Evolutionary conservation across 2,797 vertebrate species (phyloP).

Genomic region (Silurus aristotelis): DNA sequence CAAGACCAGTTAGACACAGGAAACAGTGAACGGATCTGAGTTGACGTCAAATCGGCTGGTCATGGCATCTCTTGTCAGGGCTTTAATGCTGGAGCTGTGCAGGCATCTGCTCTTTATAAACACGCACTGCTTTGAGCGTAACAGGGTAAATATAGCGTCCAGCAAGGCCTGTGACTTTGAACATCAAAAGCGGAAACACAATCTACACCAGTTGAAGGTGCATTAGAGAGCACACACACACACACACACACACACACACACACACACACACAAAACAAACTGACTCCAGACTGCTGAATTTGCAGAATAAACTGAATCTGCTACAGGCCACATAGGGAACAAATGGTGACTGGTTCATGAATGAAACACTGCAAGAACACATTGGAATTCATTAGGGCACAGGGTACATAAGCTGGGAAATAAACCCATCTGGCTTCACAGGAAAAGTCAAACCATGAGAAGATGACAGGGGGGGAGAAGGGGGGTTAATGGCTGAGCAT

Average conservation of each 20-base stretch:
- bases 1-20: not conserved
- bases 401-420: constrained; percentile 17
- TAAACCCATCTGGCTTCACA: not conserved
- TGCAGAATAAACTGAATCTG: not conserved
- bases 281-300: not conserved
- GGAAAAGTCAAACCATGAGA: not conserved
- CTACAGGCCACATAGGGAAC: not conserved
- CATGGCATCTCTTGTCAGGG: not conserved
- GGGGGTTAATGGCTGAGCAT: not conserved
- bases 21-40: constrained; percentile 14
- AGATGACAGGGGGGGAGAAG: not conserved
- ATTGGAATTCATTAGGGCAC: constrained; percentile 4
- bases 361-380: constrained; percentile 5
- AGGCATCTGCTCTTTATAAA: constrained; percentile 41
- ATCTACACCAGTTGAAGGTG: constrained; percentile 35
- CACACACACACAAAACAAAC: not conserved
- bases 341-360: not conserved
- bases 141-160: constrained; percentile 49
- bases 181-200: constrained; percentile 47
- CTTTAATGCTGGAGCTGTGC: constrained; percentile 17
- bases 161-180: constrained; percentile 40
- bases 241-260: not conserved
- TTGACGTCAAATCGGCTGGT: constrained; percentile 16
- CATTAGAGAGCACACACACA: not conserved
- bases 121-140: not conserved